Evolutionary conservation across 2,888 invertebrate species (phyloP).

Genomic region (Leptogaster cylindrica): DNA sequence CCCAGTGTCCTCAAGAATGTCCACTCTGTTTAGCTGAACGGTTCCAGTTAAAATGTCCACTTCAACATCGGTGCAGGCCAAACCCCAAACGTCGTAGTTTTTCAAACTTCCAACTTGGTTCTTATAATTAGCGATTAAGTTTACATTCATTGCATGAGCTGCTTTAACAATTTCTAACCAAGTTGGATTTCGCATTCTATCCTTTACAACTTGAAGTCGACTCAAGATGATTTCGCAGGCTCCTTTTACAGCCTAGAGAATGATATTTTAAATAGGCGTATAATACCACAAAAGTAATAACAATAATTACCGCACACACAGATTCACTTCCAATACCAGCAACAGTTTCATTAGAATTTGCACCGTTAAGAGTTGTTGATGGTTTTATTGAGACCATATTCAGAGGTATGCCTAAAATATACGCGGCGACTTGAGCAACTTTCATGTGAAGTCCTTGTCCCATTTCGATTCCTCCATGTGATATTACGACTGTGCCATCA

Average conservation of each 20-base stretch:
- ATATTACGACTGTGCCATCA: constrained; percentile 74
- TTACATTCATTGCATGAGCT: constrained; percentile 65
- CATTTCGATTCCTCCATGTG: constrained; percentile 76
- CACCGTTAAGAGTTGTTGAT: constrained; percentile 69
- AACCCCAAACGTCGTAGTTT: constrained; percentile 70
- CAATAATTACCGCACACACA: constrained; percentile 64
- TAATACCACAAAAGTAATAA: too few species aligned
- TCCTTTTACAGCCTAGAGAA: constrained; percentile 64
- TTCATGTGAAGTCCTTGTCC: constrained; percentile 84
- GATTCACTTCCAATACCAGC: constrained; percentile 77
- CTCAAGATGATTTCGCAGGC: constrained; percentile 70
- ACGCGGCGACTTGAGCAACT: constrained; percentile 76
- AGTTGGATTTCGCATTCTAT: constrained; percentile 63
- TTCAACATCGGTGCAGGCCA: constrained; percentile 73
- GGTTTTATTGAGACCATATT: constrained; percentile 71
- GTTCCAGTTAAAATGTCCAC: constrained; percentile 81
- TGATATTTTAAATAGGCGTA: too few species aligned
- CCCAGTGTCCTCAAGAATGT: constrained; percentile 77
- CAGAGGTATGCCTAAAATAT: constrained; percentile 72
- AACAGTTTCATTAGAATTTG: constrained; percentile 73
- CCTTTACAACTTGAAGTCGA: constrained; percentile 67
- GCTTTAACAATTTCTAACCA: constrained; percentile 68
- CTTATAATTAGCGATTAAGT: constrained; percentile 69
- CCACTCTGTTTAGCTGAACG: constrained; percentile 70
- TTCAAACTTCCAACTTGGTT: constrained; percentile 64